Evolutionary conservation across 2,888 invertebrate species (phyloP).

Genomic region (Ligdia adustata): DNA sequence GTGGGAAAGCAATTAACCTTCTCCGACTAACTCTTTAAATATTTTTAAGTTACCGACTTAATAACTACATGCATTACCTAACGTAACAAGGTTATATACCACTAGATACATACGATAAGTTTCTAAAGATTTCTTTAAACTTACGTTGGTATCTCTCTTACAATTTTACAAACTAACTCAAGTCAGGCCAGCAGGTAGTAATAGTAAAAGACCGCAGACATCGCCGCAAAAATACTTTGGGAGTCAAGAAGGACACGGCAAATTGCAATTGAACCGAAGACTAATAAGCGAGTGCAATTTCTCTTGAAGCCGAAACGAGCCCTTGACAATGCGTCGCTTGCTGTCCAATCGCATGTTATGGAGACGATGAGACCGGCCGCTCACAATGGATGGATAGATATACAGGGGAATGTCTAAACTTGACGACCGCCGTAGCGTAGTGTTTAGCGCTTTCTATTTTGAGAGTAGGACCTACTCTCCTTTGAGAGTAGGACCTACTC

Average conservation of each 20-base stretch:
- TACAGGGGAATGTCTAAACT: conserved; percentile 27
- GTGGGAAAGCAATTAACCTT: too few species aligned
- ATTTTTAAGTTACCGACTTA: too few species aligned
- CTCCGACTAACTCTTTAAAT: too few species aligned
- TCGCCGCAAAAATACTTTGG: neutral
- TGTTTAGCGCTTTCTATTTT: too few species aligned
- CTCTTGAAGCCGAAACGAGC: conserved; percentile 7
- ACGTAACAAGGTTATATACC: too few species aligned
- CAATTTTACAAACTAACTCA: neutral
- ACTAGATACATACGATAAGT: too few species aligned
- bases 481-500: too few species aligned
- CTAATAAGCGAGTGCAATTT: conserved; percentile 25
- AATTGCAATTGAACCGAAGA: conserved; percentile 2
- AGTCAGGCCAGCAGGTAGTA: neutral
- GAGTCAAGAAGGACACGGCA: neutral
- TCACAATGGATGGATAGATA: conserved; percentile 9
- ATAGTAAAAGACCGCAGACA: neutral
- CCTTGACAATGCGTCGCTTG: conserved; percentile 33
- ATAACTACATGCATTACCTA: too few species aligned
- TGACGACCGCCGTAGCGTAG: too few species aligned
- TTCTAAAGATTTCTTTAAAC: too few species aligned
- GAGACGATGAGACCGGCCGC: conserved; percentile 27
- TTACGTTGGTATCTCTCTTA: neutral
- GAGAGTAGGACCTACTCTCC: too few species aligned
- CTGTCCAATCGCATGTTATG: conserved; percentile 44